Conservation (phyloP, 2,797 vertebrate species). For the Rousettus madagascariensis region DNA sequence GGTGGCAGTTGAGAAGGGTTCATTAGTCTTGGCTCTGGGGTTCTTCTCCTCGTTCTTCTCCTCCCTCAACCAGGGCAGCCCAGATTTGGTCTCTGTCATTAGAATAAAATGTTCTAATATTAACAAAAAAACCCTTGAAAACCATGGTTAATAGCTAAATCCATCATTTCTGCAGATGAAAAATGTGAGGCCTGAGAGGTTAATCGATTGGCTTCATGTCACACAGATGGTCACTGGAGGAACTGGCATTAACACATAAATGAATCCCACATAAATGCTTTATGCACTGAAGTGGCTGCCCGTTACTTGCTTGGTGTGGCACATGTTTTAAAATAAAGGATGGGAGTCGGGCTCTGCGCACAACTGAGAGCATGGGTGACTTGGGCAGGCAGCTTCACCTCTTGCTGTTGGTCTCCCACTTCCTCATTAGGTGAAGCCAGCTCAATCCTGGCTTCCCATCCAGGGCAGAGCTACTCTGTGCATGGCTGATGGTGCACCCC, state of each 20-base stretch:
- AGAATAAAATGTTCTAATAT: background rate
- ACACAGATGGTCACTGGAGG: background rate
- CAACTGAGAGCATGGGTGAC: background rate
- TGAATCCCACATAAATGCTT: background rate
- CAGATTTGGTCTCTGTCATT: constrained; percentile 35
- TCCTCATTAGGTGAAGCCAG: constrained; percentile 23
- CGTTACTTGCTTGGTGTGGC: background rate
- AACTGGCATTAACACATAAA: background rate
- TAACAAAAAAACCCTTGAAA: background rate
- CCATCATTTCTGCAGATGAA: background rate
- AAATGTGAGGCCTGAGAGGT: background rate
- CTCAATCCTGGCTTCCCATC: constrained; percentile 36
- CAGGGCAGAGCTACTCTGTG: constrained; percentile 22
- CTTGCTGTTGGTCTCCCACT: constrained; percentile 15
- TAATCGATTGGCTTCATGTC: background rate
- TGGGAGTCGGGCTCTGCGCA: background rate
- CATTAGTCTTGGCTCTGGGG: background rate
- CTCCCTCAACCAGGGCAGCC: background rate
- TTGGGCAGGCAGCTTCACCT: background rate
- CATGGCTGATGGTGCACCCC: constrained; percentile 32
- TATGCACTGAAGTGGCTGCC: background rate
- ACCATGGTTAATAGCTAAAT: constrained; percentile 12
- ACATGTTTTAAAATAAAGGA: background rate
- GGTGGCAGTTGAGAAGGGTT: background rate
- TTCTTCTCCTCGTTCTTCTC: background rate